These are phyloP conservation scores for Unio pictorum DNA, from an alignment of 2,888 invertebrate species.

Conservation along the genomic window DNA sequence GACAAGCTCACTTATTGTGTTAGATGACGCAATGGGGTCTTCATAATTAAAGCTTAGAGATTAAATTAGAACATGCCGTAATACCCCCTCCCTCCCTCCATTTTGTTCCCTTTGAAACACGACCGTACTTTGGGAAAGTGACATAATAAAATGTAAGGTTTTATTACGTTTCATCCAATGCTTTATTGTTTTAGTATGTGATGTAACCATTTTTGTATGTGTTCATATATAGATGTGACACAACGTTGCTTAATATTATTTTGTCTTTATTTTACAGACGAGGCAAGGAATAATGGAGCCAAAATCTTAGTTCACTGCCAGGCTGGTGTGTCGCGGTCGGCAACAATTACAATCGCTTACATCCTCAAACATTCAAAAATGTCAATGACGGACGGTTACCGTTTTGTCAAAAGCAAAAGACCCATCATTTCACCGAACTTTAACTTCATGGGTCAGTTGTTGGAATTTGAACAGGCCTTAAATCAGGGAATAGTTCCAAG, in stretches of 20 bases:
- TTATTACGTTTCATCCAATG: too few species aligned
- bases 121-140: too few species aligned
- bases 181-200: too few species aligned
- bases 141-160: too few species aligned
- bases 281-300: conserved; percentile 80
- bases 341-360: conserved; percentile 95
- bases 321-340: conserved; percentile 94
- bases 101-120: too few species aligned
- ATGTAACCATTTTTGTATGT: too few species aligned
- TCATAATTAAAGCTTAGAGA: too few species aligned
- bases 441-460: conserved; percentile 92
- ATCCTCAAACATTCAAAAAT: conserved; percentile 87
- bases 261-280: conserved; percentile 74
- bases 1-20: too few species aligned
- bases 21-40: too few species aligned
- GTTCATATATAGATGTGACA: too few species aligned
- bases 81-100: too few species aligned
- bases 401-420: conserved; percentile 86
- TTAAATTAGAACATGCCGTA: too few species aligned
- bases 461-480: conserved; percentile 82
- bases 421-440: conserved; percentile 95
- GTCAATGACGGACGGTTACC: conserved; percentile 89
- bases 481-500: conserved; percentile 47
- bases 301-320: conserved; percentile 94
- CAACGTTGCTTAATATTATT: background rate